Percentiles rank a stretch among this genome's conserved stretches.
Evolutionary conservation across 2,113 vertebrate species (phyloP).

Genomic region (Chionis minor): DNA sequence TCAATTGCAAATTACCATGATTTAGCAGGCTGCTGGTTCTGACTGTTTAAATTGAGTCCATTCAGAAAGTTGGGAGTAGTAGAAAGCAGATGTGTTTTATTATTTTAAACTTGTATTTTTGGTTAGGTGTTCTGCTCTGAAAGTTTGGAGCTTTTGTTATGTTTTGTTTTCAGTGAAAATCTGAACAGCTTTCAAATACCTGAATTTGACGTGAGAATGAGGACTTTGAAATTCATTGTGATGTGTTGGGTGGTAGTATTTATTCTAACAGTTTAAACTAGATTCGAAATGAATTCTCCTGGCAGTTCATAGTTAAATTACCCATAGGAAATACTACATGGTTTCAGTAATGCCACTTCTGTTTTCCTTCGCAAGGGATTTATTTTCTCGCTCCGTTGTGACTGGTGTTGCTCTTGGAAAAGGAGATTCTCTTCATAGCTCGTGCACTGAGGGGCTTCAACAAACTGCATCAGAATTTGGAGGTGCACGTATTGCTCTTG

Average conservation of each 20-base stretch:
- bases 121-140: not conserved
- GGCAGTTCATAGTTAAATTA: not conserved
- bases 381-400: not conserved
- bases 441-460: not conserved
- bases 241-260: not conserved
- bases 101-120: not conserved
- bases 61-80: not conserved
- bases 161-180: not conserved
- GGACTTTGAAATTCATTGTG: not conserved
- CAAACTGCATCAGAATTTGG: not conserved
- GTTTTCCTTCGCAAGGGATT: not conserved
- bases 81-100: rapidly evolving
- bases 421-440: not conserved
- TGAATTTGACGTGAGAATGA: not conserved
- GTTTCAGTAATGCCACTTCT: not conserved
- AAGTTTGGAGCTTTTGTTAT: not conserved
- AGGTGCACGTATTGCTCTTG: not conserved
- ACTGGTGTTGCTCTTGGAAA: not conserved
- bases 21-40: not conserved
- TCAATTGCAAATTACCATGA: not conserved
- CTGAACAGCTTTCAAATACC: not conserved
- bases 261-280: not conserved
- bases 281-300: not conserved
- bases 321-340: not conserved
- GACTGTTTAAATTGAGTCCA: not conserved